Percentiles rank a stretch among this genome's conserved stretches.
Evolutionary conservation across 2,888 invertebrate genomes (phyloP).

Genomic region (Pelosia muscerda): DNA sequence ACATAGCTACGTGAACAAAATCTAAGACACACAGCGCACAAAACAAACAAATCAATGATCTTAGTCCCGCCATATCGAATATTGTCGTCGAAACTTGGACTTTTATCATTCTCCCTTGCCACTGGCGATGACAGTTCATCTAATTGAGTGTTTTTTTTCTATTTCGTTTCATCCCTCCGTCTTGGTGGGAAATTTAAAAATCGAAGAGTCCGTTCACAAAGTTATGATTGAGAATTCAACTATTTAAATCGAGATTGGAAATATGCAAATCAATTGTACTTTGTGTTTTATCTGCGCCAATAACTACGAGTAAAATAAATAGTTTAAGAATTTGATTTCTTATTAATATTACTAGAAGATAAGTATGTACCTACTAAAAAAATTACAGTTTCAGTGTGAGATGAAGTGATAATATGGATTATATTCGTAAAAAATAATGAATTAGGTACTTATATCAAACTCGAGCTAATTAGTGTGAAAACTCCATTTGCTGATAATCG

Average conservation of each 20-base stretch:
- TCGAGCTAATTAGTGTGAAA: too few relatives aligned
- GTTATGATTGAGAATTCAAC: constrained; percentile 73
- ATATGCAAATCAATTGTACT: constrained; percentile 58
- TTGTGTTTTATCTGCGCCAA: constrained; percentile 26
- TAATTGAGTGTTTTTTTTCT: constrained; percentile 81
- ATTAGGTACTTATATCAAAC: too few relatives aligned
- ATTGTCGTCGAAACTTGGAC: constrained; percentile 57
- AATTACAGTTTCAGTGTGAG: too few relatives aligned
- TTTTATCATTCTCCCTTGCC: constrained; percentile 63
- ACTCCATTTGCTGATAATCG: neutral
- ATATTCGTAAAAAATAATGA: too few relatives aligned
- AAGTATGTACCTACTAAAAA: too few relatives aligned
- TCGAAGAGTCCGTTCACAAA: constrained; percentile 55
- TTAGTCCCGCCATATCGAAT: constrained; percentile 47
- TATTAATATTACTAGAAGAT: neutral
- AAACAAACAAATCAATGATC: constrained; percentile 43
- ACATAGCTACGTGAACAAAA: neutral
- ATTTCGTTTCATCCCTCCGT: constrained; percentile 49
- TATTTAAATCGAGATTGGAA: constrained; percentile 66
- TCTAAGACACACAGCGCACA: neutral
- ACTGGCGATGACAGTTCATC: constrained; percentile 79
- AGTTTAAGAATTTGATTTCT: neutral
- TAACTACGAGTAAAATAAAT: constrained; percentile 14
- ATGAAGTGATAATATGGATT: neutral
- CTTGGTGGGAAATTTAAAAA: constrained; percentile 67